Percentiles rank a stretch among this genome's conserved stretches.
Evolutionary conservation across 2,113 vertebrate genomes (phyloP).

Genomic region (Neodon shergylaensis): DNA sequence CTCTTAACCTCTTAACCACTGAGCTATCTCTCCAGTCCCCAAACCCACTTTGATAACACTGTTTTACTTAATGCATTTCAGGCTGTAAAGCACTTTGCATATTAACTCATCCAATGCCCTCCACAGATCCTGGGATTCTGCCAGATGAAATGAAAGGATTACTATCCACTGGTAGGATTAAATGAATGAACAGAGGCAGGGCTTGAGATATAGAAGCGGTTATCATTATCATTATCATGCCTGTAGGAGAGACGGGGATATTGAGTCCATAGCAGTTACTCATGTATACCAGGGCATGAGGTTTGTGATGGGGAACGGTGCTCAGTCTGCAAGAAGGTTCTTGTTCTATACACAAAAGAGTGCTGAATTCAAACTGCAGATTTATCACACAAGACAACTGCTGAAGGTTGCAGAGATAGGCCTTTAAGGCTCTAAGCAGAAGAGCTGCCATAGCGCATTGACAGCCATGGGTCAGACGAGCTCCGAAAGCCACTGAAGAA

Average conservation of each 20-base stretch:
- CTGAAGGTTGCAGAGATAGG: neutral
- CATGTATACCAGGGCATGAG: neutral
- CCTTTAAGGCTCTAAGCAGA: neutral
- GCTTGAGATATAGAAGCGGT: neutral
- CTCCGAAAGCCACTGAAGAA: neutral
- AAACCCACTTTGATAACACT: neutral
- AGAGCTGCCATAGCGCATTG: neutral
- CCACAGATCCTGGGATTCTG: neutral
- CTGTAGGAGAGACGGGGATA: neutral
- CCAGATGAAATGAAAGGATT: neutral
- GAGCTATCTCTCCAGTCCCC: neutral
- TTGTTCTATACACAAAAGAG: neutral
- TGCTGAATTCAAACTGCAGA: neutral
- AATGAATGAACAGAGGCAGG: neutral
- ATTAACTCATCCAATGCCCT: neutral
- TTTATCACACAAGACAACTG: neutral
- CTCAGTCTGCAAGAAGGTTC: neutral
- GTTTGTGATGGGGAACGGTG: accelerated
- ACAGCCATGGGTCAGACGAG: neutral
- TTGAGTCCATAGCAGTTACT: neutral
- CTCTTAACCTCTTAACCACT: neutral
- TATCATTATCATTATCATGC: neutral
- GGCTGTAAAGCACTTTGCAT: neutral
- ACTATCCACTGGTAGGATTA: neutral
- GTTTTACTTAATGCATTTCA: constrained; percentile 14